Evolutionary conservation across 2,797 vertebrate genomes (phyloP).

Genomic region (Sebastes oblongus): DNA sequence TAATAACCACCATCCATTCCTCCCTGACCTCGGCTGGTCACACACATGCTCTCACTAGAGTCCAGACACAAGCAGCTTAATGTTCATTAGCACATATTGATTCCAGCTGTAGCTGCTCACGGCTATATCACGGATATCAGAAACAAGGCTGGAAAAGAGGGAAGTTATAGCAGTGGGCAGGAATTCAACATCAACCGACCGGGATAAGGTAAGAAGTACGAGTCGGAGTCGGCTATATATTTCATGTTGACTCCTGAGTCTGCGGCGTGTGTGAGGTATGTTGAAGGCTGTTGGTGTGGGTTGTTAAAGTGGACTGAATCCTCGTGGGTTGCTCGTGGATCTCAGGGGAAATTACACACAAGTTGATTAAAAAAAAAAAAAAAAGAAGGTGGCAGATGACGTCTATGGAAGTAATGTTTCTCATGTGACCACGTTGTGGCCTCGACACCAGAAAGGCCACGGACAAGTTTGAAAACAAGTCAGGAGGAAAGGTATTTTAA

Average conservation of each 20-base stretch:
- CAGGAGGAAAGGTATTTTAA: too few species aligned
- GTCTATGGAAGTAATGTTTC: constrained; percentile 37
- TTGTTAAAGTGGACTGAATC: constrained; percentile 25
- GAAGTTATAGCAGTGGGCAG: constrained; percentile 1
- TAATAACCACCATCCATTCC: constrained; percentile 85
- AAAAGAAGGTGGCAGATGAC: constrained; percentile 16
- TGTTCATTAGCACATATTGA: constrained; percentile 60
- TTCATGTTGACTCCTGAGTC: constrained; percentile 24
- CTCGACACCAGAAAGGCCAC: neutral
- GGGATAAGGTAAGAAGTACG: constrained; percentile 60
- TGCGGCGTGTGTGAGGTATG: neutral
- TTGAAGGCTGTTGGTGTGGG: constrained; percentile 49
- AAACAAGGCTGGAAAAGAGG: constrained; percentile 14
- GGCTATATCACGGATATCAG: constrained; percentile 24
- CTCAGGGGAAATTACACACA: constrained; percentile 74
- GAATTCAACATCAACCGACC: constrained; percentile 15
- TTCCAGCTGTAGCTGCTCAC: constrained; percentile 50
- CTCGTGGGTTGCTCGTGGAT: constrained; percentile 53
- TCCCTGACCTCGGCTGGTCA: constrained; percentile 75
- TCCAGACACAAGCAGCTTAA: constrained; percentile 55
- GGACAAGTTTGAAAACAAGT: neutral
- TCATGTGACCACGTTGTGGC: constrained; percentile 19
- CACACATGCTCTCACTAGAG: constrained; percentile 64
- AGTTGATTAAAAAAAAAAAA: constrained; percentile 58
- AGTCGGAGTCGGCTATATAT: neutral